A percentile compares a stretch with the other conserved stretches of the same genome.
Conservation (phyloP, 53 echinoderm and acorn worm genomes). For the Antedon mediterranea region DNA sequence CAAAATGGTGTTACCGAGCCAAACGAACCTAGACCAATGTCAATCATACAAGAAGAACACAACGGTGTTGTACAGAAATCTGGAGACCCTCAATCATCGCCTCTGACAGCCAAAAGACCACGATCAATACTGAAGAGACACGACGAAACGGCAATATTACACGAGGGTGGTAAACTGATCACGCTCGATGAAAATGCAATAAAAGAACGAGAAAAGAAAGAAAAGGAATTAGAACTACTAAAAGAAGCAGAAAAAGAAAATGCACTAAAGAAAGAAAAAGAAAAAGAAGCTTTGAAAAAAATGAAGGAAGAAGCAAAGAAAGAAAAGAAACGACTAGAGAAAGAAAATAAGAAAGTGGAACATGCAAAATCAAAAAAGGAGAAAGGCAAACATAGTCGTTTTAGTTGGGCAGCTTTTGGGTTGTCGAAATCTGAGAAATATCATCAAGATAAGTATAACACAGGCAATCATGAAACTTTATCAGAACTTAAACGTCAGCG, state of each 20-base stretch:
- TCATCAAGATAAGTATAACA: slow-evolving; percentile 12
- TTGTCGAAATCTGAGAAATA: slow-evolving; percentile 22
- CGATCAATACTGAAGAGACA: slow-evolving; percentile 50
- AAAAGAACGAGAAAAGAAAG: slow-evolving; percentile 27
- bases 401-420: slow-evolving; percentile 2
- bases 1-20: neutral
- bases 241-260: slow-evolving; percentile 17
- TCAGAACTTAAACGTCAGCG: slow-evolving; percentile 60
- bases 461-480: slow-evolving; percentile 41
- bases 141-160: slow-evolving; percentile 7
- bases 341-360: slow-evolving; percentile 23
- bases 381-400: neutral
- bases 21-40: neutral
- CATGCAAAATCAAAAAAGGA: slow-evolving; percentile 8
- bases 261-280: slow-evolving; percentile 17
- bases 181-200: slow-evolving; percentile 32
- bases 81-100: neutral
- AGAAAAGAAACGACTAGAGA: slow-evolving; percentile 16
- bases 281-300: slow-evolving; percentile 16
- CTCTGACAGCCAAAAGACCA: neutral
- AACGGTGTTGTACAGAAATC: neutral
- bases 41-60: neutral
- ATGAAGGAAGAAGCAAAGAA: slow-evolving; percentile 26
- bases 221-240: slow-evolving; percentile 7
- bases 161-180: slow-evolving; percentile 37